Evolutionary conservation across 2,888 invertebrate species (phyloP).

Genomic region (Drosophila tripunctata): DNA sequence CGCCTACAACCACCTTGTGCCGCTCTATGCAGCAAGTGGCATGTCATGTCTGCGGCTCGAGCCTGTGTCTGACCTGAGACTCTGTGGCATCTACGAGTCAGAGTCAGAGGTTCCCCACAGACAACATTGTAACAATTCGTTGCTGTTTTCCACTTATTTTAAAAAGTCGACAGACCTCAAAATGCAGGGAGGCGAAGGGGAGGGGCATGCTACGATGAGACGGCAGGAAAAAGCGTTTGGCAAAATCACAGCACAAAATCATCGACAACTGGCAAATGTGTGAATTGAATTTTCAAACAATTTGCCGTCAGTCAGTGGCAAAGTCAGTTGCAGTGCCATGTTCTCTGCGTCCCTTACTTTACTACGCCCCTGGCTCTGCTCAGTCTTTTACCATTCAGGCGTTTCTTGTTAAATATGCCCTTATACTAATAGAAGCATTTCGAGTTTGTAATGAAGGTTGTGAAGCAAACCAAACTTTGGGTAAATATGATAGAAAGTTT

Average conservation of each 20-base stretch:
- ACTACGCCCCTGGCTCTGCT: conserved; percentile 11
- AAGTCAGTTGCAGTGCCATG: conserved; percentile 42
- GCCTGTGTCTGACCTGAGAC: conserved; percentile 29
- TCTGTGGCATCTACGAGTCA: conserved; percentile 21
- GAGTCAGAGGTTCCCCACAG: conserved; percentile 6
- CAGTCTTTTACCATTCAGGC: conserved; percentile 37
- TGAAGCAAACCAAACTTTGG: too few relatives aligned
- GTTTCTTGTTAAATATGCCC: not conserved
- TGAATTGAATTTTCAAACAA: conserved; percentile 82
- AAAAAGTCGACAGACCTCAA: conserved; percentile 35
- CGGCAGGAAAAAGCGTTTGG: conserved; percentile 47
- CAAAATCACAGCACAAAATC: conserved; percentile 77
- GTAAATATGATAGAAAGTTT: too few relatives aligned
- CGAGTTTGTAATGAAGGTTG: too few relatives aligned
- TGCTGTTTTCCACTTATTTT: conserved; percentile 79
- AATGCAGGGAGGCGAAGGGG: conserved; percentile 4
- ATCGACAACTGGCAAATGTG: conserved; percentile 82
- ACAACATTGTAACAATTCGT: conserved; percentile 76
- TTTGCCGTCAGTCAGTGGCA: conserved; percentile 58
- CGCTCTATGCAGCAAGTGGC: conserved; percentile 4
- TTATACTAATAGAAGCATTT: too few relatives aligned
- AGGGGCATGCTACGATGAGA: conserved; percentile 43
- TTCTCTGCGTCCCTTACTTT: not conserved
- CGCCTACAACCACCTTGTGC: not conserved
- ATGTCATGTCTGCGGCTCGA: conserved; percentile 18